phyloP scores from a whole-genome alignment of 2,888 invertebrate species.

The Limenitis camilla region DNA sequence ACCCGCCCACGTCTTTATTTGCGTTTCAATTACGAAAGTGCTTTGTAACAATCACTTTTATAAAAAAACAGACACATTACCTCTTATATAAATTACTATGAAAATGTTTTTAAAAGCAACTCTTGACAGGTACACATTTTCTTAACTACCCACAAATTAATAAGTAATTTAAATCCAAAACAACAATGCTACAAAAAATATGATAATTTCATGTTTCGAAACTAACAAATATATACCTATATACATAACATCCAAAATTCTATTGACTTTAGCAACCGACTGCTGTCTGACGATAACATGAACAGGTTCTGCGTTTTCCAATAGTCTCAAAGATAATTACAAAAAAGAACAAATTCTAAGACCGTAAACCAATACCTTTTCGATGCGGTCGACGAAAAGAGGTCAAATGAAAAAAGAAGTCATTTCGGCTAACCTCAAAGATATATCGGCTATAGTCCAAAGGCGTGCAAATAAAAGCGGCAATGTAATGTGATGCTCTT shows the following conservation, averaged over 20 bases:
- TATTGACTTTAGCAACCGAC: too few species aligned
- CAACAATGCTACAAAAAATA: too few species aligned
- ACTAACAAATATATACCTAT: too few species aligned
- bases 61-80: slow-evolving; percentile 10
- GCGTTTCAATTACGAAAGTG: slow-evolving; percentile 48
- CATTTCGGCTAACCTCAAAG: slow-evolving; percentile 33
- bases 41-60: slow-evolving; percentile 21
- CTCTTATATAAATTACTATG: slow-evolving; percentile 14
- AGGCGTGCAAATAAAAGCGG: slow-evolving; percentile 37
- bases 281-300: background rate
- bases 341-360: background rate
- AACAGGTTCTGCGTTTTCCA: background rate
- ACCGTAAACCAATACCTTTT: slow-evolving; percentile 14
- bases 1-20: slow-evolving; percentile 38
- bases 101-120: background rate
- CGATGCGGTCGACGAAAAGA: slow-evolving; percentile 6
- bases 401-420: slow-evolving; percentile 15
- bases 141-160: too few species aligned
- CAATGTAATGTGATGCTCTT: slow-evolving; percentile 42
- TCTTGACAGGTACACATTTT: background rate
- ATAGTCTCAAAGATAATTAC: background rate
- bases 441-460: slow-evolving; percentile 29
- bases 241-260: too few species aligned
- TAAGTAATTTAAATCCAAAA: too few species aligned
- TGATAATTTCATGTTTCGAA: too few species aligned